Evolutionary conservation across 2,797 vertebrate species (phyloP).

Genomic region (Phoeniculus purpureus): DNA sequence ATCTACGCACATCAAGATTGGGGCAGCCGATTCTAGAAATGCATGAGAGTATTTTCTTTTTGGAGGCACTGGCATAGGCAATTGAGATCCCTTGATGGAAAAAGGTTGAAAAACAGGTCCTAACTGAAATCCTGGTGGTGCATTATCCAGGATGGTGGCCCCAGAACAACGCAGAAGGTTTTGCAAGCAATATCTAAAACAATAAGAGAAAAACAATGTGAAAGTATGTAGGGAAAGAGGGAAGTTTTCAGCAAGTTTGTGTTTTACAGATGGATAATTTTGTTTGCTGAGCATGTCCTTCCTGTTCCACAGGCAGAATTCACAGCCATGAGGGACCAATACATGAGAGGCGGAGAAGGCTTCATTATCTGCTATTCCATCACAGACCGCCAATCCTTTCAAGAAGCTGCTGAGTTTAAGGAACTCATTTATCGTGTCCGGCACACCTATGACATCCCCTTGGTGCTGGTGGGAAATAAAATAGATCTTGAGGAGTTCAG

Average conservation of each 20-base stretch:
- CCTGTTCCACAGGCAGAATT: slow-evolving; percentile 75
- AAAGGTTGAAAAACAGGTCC: not conserved
- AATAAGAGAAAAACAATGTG: not conserved
- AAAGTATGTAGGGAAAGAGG: not conserved
- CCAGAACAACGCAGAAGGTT: not conserved
- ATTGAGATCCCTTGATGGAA: not conserved
- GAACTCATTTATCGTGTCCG: slow-evolving; percentile 81
- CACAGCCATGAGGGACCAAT: slow-evolving; percentile 81
- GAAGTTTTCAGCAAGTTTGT: not conserved
- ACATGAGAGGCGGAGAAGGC: slow-evolving; percentile 77
- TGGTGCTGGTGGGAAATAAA: slow-evolving; percentile 80
- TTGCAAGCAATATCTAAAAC: not conserved
- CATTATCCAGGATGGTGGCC: not conserved
- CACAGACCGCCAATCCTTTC: slow-evolving; percentile 78
- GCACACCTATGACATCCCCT: slow-evolving; percentile 76
- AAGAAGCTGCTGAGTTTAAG: slow-evolving; percentile 79
- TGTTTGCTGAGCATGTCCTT: not conserved
- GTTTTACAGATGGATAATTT: not conserved
- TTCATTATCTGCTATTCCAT: slow-evolving; percentile 80
- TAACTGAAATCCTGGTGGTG: not conserved
- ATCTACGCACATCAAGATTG: fast-evolving
- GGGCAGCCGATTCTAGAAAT: not conserved
- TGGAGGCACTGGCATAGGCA: not conserved
- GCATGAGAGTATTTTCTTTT: not conserved
- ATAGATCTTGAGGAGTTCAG: slow-evolving; percentile 77